phyloP scores from a whole-genome alignment of 2,797 vertebrate genomes.

The Argentina silus region DNA sequence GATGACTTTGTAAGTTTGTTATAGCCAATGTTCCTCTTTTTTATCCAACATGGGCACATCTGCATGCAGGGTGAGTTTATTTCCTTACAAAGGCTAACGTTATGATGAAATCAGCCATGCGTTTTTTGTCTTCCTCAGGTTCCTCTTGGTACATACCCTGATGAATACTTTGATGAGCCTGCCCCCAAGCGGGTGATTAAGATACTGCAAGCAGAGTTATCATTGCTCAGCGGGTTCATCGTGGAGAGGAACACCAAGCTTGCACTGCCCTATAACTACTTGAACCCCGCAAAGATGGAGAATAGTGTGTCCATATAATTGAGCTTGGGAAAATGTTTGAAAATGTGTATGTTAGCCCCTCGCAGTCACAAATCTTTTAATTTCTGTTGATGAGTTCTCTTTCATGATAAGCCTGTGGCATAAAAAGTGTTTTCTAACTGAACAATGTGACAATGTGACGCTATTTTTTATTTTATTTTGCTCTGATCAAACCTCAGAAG shows the following conservation, averaged over 20 bases:
- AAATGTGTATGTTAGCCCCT: neutral
- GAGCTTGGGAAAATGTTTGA: neutral
- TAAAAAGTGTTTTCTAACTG: neutral
- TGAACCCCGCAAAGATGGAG: slow-evolving; percentile 65
- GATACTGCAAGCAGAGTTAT: slow-evolving; percentile 67
- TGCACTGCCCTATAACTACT: slow-evolving; percentile 68
- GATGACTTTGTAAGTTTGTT: slow-evolving; percentile 64
- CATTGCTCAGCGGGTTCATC: slow-evolving; percentile 62
- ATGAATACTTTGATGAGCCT: slow-evolving; percentile 68
- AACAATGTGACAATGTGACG: too few species aligned
- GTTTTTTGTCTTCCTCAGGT: slow-evolving; percentile 55
- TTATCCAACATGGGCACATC: too few species aligned
- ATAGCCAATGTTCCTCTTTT: too few species aligned
- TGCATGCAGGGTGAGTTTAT: neutral
- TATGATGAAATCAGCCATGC: neutral
- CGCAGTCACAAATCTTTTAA: too few species aligned
- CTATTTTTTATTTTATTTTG: too few species aligned
- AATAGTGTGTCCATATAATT: slow-evolving; percentile 58
- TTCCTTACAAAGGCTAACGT: neutral
- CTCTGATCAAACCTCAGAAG: too few species aligned
- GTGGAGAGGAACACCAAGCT: slow-evolving; percentile 64
- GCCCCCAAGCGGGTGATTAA: slow-evolving; percentile 54
- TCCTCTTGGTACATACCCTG: slow-evolving; percentile 67
- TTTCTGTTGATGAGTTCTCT: too few species aligned
- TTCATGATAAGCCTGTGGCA: neutral